Conservation (phyloP, 2,888 invertebrate species). For the Amphipoea lucens region DNA sequence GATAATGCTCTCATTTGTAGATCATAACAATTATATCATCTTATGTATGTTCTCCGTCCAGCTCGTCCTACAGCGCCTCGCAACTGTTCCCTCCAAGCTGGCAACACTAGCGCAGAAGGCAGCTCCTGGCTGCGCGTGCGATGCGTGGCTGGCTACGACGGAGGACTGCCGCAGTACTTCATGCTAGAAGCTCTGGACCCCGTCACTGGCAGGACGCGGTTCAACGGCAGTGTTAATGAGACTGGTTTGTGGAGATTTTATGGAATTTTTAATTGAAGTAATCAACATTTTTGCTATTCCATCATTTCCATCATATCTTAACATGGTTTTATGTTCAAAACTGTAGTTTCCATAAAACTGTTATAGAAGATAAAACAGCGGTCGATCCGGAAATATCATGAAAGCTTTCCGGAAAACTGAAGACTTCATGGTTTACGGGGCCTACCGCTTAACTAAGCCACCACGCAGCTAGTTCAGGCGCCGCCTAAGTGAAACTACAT, state of each 20-base stretch:
- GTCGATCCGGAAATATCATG: background rate
- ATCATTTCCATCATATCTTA: background rate
- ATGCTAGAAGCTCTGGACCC: slow-evolving; percentile 95
- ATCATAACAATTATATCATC: background rate
- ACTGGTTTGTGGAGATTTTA: slow-evolving; percentile 74
- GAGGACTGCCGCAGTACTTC: slow-evolving; percentile 96
- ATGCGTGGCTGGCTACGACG: slow-evolving; percentile 96
- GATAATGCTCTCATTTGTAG: background rate
- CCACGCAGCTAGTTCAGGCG: background rate
- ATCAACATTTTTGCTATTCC: background rate
- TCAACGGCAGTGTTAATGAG: slow-evolving; percentile 92
- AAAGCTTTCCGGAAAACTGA: background rate
- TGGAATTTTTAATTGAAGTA: background rate
- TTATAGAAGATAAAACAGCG: background rate
- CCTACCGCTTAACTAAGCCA: background rate
- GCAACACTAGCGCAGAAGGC: slow-evolving; percentile 86
- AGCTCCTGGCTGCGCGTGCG: slow-evolving; percentile 93
- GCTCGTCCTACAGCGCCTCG: slow-evolving; percentile 95
- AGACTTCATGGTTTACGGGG: background rate
- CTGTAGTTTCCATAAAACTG: background rate
- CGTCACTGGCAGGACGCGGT: slow-evolving; percentile 92
- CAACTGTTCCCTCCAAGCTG: slow-evolving; percentile 95
- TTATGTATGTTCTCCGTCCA: slow-evolving; percentile 71
- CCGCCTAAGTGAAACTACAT: background rate
- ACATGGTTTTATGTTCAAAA: background rate